Base-by-base conservation (phyloP, 1,140 invertebrate genomes). In the Mizuhopecten yessoensis region DNA sequence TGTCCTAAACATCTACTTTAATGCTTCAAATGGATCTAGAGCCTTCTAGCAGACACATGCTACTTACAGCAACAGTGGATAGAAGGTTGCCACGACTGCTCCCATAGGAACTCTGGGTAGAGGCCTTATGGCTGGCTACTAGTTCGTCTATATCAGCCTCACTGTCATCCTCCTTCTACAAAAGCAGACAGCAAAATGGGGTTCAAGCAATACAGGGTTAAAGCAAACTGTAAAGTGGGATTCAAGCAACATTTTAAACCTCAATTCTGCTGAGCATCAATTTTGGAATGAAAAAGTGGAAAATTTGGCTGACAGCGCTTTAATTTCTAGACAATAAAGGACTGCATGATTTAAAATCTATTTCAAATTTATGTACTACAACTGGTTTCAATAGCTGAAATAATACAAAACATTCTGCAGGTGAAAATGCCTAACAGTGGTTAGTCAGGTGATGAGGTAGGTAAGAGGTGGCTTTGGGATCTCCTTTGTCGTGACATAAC, bases 71-170 rank as follows among this genome's bases (percentile, higher is more conserved):
- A 88, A 94, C 90, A 7, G 92, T 90, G 20, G 93, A 93, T 7
- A 94, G 88, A 0, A 94, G 92, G 92, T 93, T 95, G 57, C 93
- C 93, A 89, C 93, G 91, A 86, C 92, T 92, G 91, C 91, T 91
- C 75, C 86, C 42, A 34, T 86, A 34, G n/a, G 87, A 87, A 33
- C 75, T 87, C 39, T 90, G 87, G 23, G 90, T 90, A 13, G 42
- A 57, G 29, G 90, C 89, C 29, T 88, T 88, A 45, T 92, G 91
- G 10, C 91, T 90, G n/a, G 93, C 92, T 39, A 95, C 93, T 42
- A 95, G 45, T 29, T 92, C 90, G 91, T 95, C 94, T 49, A 95
- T 95, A 90, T 95, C 91, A 87, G 92, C 93, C 89, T 95, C 93
- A 45, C 94, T 93, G 20, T 95, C 94, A 57, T 86, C 89, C 75